Percentiles rank a stretch among this genome's conserved stretches.
Conservation (phyloP, 2,113 vertebrate species). For the Promerops cafer region DNA sequence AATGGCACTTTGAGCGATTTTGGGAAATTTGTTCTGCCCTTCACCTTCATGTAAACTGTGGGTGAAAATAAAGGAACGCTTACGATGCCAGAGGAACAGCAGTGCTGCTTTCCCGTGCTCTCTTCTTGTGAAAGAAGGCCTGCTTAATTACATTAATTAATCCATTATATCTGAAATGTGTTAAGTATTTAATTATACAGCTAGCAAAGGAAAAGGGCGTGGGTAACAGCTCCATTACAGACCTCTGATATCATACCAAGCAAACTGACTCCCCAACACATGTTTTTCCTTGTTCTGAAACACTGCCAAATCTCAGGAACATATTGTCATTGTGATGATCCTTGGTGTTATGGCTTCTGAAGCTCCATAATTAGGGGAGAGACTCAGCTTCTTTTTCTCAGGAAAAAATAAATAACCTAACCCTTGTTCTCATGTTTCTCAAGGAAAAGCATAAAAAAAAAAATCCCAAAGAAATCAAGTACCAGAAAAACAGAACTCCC, state of each 20-base stretch:
- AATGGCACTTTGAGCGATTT: background rate
- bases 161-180: slow-evolving; percentile 47
- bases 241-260: background rate
- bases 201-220: background rate
- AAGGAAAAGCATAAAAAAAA: background rate
- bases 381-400: background rate
- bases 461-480: background rate
- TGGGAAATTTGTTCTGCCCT: background rate
- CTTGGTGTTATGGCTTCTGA: slow-evolving; percentile 12
- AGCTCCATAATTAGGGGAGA: slow-evolving; percentile 9
- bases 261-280: slow-evolving; percentile 2
- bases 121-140: background rate
- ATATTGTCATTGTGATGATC: slow-evolving; percentile 20
- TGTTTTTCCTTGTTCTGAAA: slow-evolving; percentile 38
- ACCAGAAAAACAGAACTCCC: background rate
- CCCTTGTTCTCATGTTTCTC: background rate
- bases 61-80: background rate
- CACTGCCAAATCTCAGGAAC: slow-evolving; percentile 45
- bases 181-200: slow-evolving; percentile 57
- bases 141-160: slow-evolving; percentile 56
- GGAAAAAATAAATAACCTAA: background rate
- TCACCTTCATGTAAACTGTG: background rate
- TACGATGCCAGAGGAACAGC: background rate
- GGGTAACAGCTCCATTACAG: slow-evolving; percentile 23
- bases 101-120: background rate